Percentiles rank a stretch among this genome's conserved stretches.
These are phyloP conservation scores for Cynocephalus volans DNA, from an alignment of 2,113 vertebrate genomes.

Conservation along the genomic window DNA sequence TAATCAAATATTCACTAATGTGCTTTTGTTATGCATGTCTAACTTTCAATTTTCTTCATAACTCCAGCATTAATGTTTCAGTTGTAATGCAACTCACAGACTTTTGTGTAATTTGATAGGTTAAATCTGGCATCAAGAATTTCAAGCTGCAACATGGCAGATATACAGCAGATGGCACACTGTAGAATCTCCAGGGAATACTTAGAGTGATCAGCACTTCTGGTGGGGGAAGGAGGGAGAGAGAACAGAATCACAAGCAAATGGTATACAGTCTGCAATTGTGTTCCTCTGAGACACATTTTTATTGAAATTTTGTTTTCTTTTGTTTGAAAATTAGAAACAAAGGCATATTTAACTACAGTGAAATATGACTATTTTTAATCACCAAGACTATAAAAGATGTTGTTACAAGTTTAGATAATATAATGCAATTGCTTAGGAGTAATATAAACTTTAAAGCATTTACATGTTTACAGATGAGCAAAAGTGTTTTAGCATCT, in stretches of 20 bases:
- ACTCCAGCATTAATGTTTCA: not conserved
- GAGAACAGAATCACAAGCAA: not conserved
- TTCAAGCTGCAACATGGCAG: not conserved
- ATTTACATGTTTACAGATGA: not conserved
- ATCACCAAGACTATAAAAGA: not conserved
- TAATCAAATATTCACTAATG: conserved; percentile 14
- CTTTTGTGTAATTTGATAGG: not conserved
- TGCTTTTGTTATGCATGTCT: conserved; percentile 48
- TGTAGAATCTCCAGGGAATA: not conserved
- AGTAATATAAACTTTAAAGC: not conserved
- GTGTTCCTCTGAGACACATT: not conserved
- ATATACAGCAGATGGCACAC: conserved; percentile 24
- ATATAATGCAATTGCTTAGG: not conserved
- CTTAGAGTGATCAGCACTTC: not conserved
- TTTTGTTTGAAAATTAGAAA: conserved; percentile 37
- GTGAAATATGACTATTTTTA: conserved; percentile 62
- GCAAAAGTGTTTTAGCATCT: not conserved
- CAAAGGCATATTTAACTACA: conserved; percentile 61
- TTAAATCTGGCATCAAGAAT: not conserved
- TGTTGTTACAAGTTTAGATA: not conserved
- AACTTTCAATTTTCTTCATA: conserved; percentile 64
- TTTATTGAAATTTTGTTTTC: not conserved
- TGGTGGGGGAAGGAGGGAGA: not conserved
- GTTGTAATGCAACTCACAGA: not conserved
- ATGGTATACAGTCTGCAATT: not conserved